Percentiles rank a stretch among this genome's conserved stretches.
These are phyloP conservation scores for Metalampra italica DNA, from an alignment of 2,888 invertebrate genomes.

Conservation along the genomic window DNA sequence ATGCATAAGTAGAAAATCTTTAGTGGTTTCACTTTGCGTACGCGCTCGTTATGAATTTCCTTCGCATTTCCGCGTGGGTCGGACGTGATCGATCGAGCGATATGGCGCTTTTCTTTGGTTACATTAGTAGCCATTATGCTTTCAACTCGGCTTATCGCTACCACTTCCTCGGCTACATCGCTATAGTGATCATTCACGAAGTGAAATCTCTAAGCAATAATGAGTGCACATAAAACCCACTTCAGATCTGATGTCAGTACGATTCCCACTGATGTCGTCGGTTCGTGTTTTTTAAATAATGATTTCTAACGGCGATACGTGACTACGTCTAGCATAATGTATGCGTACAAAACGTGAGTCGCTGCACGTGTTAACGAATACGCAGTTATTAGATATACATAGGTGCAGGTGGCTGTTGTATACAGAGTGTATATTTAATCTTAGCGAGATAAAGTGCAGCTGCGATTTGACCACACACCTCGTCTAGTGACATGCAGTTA, in stretches of 20 bases:
- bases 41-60: slow-evolving; percentile 12
- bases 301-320: slow-evolving; percentile 9
- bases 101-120: slow-evolving; percentile 39
- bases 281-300: slow-evolving; percentile 14
- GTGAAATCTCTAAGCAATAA: slow-evolving; percentile 23
- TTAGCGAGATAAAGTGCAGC: slow-evolving; percentile 46
- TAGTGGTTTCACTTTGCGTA: neutral
- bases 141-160: slow-evolving; percentile 39
- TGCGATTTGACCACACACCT: slow-evolving; percentile 55
- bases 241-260: neutral
- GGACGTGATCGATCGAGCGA: slow-evolving; percentile 45
- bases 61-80: slow-evolving; percentile 31
- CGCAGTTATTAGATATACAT: slow-evolving; percentile 10
- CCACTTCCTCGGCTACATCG: slow-evolving; percentile 21
- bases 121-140: slow-evolving; percentile 44
- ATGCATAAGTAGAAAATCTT: too few relatives aligned
- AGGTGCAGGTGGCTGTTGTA: slow-evolving; percentile 17
- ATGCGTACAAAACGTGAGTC: slow-evolving; percentile 25
- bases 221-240: slow-evolving; percentile 15
- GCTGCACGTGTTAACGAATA: slow-evolving; percentile 26
- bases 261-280: slow-evolving; percentile 17
- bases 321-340: neutral
- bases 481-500: slow-evolving; percentile 31
- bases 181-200: slow-evolving; percentile 18
- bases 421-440: slow-evolving; percentile 30